A percentile compares a stretch with the other conserved stretches of the same genome.
Conservation (phyloP, 64 coral and sea anemone species). For the Astreopora myriophthalma region DNA sequence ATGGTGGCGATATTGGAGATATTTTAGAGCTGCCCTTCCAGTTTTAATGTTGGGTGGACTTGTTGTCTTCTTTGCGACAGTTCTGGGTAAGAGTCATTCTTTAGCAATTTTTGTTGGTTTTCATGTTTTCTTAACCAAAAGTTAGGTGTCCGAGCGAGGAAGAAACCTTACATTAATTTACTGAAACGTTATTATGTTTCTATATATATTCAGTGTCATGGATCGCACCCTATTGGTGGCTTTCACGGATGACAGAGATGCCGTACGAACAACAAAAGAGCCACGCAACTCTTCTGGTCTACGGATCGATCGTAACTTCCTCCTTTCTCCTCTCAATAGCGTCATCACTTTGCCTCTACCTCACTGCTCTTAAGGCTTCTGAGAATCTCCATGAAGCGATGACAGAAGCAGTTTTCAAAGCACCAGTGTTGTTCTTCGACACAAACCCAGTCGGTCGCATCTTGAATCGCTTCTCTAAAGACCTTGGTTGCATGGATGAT, state of each 20-base stretch:
- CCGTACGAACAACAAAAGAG: slow-evolving; percentile 5
- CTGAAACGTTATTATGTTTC: too few relatives aligned
- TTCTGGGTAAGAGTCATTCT: slow-evolving; percentile 4
- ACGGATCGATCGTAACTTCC: neutral
- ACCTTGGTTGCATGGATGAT: slow-evolving; percentile 50
- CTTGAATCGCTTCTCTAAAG: slow-evolving; percentile 66
- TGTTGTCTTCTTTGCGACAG: neutral
- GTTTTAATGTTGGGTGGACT: neutral
- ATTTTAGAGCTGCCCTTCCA: slow-evolving; percentile 30
- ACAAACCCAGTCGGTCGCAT: slow-evolving; percentile 55
- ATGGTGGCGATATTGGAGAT: slow-evolving; percentile 58
- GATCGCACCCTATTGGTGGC: slow-evolving; percentile 24
- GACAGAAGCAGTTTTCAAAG: slow-evolving; percentile 25
- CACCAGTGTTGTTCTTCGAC: slow-evolving; percentile 59
- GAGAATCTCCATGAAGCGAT: slow-evolving; percentile 47
- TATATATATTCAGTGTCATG: neutral
- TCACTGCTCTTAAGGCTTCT: slow-evolving; percentile 31
- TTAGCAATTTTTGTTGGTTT: too few relatives aligned
- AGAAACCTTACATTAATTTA: too few relatives aligned
- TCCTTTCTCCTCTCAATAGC: neutral
- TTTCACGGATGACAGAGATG: slow-evolving; percentile 29
- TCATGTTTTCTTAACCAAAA: too few relatives aligned
- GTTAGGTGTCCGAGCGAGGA: too few relatives aligned
- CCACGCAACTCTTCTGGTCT: neutral
- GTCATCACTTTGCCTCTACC: slow-evolving; percentile 6